These are phyloP conservation scores for Nesoenas mayeri DNA, from an alignment of 2,113 vertebrate genomes.

Conservation along the genomic window DNA sequence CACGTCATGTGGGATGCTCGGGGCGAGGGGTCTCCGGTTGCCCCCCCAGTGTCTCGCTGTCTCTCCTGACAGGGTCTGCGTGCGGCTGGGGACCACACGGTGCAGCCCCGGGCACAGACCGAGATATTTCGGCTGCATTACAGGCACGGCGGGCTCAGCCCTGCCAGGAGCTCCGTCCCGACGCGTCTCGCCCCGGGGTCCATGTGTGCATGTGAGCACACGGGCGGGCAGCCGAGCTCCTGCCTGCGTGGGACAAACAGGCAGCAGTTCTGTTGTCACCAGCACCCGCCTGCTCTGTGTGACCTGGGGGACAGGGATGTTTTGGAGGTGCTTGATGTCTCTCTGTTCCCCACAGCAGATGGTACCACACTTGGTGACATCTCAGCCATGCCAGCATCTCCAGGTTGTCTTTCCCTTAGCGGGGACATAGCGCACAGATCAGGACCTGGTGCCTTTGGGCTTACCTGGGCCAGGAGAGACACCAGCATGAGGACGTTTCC, in stretches of 20 bases:
- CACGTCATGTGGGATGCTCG: accelerated
- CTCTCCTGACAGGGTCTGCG: background rate
- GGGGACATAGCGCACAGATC: accelerated
- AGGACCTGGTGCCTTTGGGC: background rate
- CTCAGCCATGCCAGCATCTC: background rate
- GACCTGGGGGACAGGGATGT: background rate
- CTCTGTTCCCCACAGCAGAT: accelerated
- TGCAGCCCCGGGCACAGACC: accelerated
- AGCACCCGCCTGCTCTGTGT: accelerated
- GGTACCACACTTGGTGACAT: accelerated
- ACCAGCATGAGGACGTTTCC: accelerated
- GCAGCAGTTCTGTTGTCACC: background rate
- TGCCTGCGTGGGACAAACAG: background rate
- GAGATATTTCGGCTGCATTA: background rate
- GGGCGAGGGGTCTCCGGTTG: background rate
- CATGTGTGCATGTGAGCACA: background rate
- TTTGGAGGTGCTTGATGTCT: background rate
- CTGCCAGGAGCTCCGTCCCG: background rate
- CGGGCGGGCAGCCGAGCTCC: background rate
- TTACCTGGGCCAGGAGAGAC: background rate
- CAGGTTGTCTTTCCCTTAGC: accelerated
- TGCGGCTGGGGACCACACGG: accelerated
- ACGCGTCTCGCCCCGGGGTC: accelerated
- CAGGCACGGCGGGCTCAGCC: background rate
- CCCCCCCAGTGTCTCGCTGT: accelerated